Evolutionary conservation across 2,113 vertebrate species (phyloP).

Genomic region (Haplochromis vanheusdeni): DNA sequence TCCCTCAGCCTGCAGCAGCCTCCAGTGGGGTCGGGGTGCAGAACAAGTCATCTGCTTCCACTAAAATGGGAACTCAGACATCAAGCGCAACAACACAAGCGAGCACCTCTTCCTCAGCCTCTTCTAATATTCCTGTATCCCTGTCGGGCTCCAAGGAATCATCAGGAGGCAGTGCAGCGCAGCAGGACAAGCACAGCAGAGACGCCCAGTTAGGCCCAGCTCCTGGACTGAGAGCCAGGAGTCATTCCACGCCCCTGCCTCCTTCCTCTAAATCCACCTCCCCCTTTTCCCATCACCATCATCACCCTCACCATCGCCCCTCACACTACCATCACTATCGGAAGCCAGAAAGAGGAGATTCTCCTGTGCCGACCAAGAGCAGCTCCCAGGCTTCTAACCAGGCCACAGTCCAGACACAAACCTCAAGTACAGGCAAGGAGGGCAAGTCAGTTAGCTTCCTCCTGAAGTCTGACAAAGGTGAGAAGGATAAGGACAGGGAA

Average conservation of each 20-base stretch:
- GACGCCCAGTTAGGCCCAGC: slow-evolving; percentile 69
- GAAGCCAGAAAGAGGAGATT: slow-evolving; percentile 75
- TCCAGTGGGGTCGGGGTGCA: slow-evolving; percentile 71
- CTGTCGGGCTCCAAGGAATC: slow-evolving; percentile 67
- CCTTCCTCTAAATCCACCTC: slow-evolving; percentile 84
- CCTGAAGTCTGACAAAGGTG: slow-evolving; percentile 70
- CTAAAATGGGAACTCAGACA: slow-evolving; percentile 63
- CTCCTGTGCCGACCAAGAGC: slow-evolving; percentile 75
- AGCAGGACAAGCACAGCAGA: slow-evolving; percentile 71
- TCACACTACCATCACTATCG: slow-evolving; percentile 79
- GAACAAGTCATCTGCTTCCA: slow-evolving; percentile 59
- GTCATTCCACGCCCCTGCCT: slow-evolving; percentile 87
- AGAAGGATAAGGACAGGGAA: slow-evolving; percentile 66
- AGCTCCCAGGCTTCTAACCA: slow-evolving; percentile 63
- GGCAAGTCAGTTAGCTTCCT: slow-evolving; percentile 73
- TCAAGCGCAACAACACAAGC: slow-evolving; percentile 72
- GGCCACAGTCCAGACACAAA: slow-evolving; percentile 68
- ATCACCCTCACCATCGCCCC: slow-evolving; percentile 78
- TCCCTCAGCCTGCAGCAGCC: slow-evolving; percentile 78
- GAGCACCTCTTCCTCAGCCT: slow-evolving; percentile 68
- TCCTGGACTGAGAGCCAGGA: slow-evolving; percentile 78
- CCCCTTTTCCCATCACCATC: slow-evolving; percentile 79
- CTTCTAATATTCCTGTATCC: slow-evolving; percentile 63
- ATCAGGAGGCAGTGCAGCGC: slow-evolving; percentile 32
- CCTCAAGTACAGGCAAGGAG: slow-evolving; percentile 61